phyloP scores from a whole-genome alignment of 2,888 invertebrate species.

The Pristionchus mayeri region DNA sequence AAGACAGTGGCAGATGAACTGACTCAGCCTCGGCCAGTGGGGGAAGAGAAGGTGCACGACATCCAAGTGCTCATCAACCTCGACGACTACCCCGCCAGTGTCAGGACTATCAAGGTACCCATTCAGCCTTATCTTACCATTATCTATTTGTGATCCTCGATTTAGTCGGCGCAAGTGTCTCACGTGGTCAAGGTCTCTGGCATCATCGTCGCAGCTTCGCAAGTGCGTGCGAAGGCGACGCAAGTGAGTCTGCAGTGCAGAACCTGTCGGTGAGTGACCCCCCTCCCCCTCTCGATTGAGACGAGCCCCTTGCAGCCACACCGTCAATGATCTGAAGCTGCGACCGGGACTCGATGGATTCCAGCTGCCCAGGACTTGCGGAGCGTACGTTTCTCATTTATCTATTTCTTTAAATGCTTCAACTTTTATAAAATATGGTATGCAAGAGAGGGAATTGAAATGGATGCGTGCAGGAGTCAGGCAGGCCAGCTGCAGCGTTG shows the following conservation, averaged over 20 bases:
- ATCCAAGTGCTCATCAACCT: slow-evolving; percentile 83
- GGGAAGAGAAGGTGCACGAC: slow-evolving; percentile 90
- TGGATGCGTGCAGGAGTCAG: slow-evolving; percentile 84
- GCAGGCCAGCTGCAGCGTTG: slow-evolving; percentile 89
- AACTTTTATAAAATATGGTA: too few species aligned
- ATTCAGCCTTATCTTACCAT: background rate
- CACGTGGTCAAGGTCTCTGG: slow-evolving; percentile 94
- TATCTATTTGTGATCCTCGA: background rate
- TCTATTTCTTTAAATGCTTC: background rate
- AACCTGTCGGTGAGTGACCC: slow-evolving; percentile 73
- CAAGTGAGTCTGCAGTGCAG: slow-evolving; percentile 95
- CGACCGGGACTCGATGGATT: slow-evolving; percentile 97
- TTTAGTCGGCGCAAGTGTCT: slow-evolving; percentile 91
- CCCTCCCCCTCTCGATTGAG: background rate
- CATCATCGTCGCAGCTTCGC: slow-evolving; percentile 93
- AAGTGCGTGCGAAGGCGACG: slow-evolving; percentile 94
- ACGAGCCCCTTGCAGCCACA: slow-evolving; percentile 86
- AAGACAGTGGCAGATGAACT: slow-evolving; percentile 96
- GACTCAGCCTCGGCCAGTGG: slow-evolving; percentile 91
- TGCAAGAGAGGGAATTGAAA: too few species aligned
- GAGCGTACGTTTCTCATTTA: slow-evolving; percentile 84
- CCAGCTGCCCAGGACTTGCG: slow-evolving; percentile 93
- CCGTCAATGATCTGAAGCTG: slow-evolving; percentile 90
- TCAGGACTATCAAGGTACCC: slow-evolving; percentile 64
- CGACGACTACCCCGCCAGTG: slow-evolving; percentile 67